These are phyloP conservation scores for Polydrusus pterygomalis DNA, from an alignment of 2,888 invertebrate genomes.

Conservation along the genomic window DNA sequence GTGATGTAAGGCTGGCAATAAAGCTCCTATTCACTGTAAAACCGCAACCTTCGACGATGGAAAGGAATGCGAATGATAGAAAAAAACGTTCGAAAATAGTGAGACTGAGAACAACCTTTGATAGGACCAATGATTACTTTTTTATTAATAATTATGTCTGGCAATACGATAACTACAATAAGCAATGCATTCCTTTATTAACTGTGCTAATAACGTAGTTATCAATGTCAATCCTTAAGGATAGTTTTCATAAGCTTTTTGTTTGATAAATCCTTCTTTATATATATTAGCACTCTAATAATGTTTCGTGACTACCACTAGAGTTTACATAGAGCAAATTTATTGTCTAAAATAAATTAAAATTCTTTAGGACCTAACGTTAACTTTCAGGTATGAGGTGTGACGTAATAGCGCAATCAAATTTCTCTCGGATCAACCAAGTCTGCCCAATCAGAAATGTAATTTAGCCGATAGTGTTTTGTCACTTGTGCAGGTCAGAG, in stretches of 20 bases:
- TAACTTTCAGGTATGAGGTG: not conserved
- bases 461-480: constrained; percentile 37
- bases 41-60: constrained; percentile 17
- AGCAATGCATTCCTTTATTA: not conserved
- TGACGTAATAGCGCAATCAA: not conserved
- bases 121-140: not conserved
- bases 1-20: not conserved
- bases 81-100: constrained; percentile 11
- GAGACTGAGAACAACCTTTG: constrained; percentile 1
- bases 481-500: constrained; percentile 45
- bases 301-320: too few relatives aligned
- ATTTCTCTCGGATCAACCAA: constrained; percentile 12
- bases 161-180: not conserved
- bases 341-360: constrained; percentile 1
- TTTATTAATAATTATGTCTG: not conserved
- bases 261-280: too few relatives aligned
- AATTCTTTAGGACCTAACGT: not conserved
- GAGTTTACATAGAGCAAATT: not conserved
- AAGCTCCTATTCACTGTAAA: constrained; percentile 8
- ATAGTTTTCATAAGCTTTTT: too few relatives aligned
- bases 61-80: not conserved
- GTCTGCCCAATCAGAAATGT: constrained; percentile 9
- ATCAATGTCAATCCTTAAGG: too few relatives aligned
- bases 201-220: too few relatives aligned
- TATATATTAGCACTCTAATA: too few relatives aligned